phyloP scores from a whole-genome alignment of 2,113 vertebrate species.

The Heptranchias perlo region DNA sequence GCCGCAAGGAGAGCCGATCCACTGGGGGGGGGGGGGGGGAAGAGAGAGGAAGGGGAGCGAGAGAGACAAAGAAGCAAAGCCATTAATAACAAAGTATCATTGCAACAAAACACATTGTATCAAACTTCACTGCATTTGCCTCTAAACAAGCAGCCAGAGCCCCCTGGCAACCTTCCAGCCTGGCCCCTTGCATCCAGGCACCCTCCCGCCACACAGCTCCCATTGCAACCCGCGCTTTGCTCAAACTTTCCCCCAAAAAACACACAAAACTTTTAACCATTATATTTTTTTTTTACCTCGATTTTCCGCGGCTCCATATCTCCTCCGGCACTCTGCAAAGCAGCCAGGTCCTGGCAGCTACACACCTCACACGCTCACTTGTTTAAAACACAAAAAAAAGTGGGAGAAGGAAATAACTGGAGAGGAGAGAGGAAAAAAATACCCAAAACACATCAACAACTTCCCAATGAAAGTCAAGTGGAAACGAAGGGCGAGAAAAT shows the following conservation, averaged over 20 bases:
- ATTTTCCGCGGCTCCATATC: constrained; percentile 33
- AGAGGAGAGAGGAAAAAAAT: not conserved
- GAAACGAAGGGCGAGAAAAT: not conserved
- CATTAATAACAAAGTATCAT: constrained; percentile 20
- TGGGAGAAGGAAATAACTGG: not conserved
- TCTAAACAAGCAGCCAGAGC: not conserved
- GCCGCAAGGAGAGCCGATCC: constrained; percentile 66
- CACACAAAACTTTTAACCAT: not conserved
- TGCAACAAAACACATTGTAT: not conserved
- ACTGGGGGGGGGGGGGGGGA: constrained; percentile 47
- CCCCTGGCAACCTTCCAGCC: too few relatives aligned
- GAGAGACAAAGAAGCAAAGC: not conserved
- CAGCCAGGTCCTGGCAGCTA: constrained; percentile 30
- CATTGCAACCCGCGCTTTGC: not conserved
- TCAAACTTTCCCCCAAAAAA: not conserved
- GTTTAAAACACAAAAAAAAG: not conserved
- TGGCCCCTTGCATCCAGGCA: not conserved
- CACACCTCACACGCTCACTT: not conserved
- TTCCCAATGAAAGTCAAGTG: not conserved
- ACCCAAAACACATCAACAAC: not conserved
- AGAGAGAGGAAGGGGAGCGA: not conserved
- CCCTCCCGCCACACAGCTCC: not conserved
- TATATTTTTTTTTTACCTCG: constrained; percentile 1
- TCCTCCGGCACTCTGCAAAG: not conserved
- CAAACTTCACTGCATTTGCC: not conserved